Percentiles rank a stretch among this genome's conserved stretches.
Conservation (phyloP, 92 coral and sea anemone species). For the Anthopleura xanthogrammica region DNA sequence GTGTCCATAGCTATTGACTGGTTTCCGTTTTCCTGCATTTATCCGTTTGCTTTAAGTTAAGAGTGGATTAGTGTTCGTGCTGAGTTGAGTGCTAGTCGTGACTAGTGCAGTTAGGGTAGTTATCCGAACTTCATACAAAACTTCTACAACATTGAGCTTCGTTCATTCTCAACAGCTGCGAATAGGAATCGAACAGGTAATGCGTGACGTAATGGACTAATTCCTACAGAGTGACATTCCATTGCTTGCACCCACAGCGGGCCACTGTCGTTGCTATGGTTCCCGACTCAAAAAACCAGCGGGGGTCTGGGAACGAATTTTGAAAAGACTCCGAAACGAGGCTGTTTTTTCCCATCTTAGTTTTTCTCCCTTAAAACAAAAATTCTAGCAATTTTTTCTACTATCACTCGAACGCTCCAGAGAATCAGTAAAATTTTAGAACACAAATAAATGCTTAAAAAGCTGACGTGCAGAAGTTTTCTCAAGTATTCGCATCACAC, state of each 20-base stretch:
- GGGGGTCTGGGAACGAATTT: constrained; percentile 47
- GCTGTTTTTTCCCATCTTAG: not conserved
- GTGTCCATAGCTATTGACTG: constrained; percentile 18
- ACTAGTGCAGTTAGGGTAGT: constrained; percentile 57
- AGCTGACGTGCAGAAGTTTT: not conserved
- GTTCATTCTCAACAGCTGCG: constrained; percentile 83
- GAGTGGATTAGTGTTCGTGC: constrained; percentile 37
- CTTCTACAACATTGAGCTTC: constrained; percentile 76
- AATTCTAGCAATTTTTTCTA: not conserved
- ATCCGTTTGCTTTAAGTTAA: constrained; percentile 7
- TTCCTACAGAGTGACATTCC: constrained; percentile 94
- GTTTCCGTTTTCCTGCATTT: constrained; percentile 33
- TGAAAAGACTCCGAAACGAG: constrained; percentile 25
- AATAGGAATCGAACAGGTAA: constrained; percentile 76
- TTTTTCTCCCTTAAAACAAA: not conserved
- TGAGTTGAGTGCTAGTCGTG: constrained; percentile 58
- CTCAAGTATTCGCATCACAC: not conserved
- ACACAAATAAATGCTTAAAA: not conserved
- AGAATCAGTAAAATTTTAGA: not conserved
- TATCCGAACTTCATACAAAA: constrained; percentile 46
- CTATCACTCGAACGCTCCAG: not conserved
- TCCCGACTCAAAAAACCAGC: constrained; percentile 32
- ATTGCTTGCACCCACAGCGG: constrained; percentile 70
- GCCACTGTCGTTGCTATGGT: constrained; percentile 66
- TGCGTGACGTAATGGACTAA: constrained; percentile 83